A percentile compares a stretch with the other conserved stretches of the same genome.
These are phyloP conservation scores for Pogonomyrmex barbatus DNA, from an alignment of 1,140 invertebrate species.

Conservation along the genomic window DNA sequence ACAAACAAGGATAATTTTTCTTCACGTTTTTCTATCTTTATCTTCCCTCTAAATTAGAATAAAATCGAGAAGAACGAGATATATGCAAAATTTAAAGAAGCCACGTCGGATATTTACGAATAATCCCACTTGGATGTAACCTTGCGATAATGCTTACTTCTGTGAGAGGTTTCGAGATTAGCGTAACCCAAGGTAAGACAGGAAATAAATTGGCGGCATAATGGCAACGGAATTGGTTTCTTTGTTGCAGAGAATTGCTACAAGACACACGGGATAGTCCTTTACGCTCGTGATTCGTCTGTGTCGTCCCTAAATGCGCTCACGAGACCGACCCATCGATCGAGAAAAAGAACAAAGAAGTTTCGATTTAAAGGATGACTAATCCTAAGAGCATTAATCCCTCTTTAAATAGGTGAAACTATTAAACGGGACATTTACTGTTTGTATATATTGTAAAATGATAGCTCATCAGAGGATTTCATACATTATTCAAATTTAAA, in stretches of 20 bases:
- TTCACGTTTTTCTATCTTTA: neutral
- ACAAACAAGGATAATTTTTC: conserved; percentile 16
- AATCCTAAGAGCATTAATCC: neutral
- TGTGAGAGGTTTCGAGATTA: conserved; percentile 31
- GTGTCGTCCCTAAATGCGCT: conserved; percentile 40
- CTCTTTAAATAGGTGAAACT: neutral
- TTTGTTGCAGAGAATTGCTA: conserved; percentile 48
- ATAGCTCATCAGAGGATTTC: neutral
- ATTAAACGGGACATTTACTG: conserved; percentile 5
- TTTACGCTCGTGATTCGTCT: conserved; percentile 47
- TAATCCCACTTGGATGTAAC: conserved; percentile 2
- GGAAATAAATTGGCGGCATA: conserved; percentile 53
- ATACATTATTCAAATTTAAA: neutral
- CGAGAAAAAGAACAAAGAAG: neutral
- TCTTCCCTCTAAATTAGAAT: neutral
- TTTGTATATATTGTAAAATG: neutral
- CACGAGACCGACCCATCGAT: neutral
- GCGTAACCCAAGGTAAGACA: conserved; percentile 21
- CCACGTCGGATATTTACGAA: conserved; percentile 7
- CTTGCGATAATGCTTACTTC: neutral
- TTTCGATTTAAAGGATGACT: conserved; percentile 10
- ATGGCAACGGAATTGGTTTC: conserved; percentile 48
- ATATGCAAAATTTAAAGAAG: conserved; percentile 1
- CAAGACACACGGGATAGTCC: conserved; percentile 42
- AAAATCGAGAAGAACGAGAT: neutral